Evolutionary conservation across 2,113 vertebrate species (phyloP).

Genomic region (Corydoras maculifer): DNA sequence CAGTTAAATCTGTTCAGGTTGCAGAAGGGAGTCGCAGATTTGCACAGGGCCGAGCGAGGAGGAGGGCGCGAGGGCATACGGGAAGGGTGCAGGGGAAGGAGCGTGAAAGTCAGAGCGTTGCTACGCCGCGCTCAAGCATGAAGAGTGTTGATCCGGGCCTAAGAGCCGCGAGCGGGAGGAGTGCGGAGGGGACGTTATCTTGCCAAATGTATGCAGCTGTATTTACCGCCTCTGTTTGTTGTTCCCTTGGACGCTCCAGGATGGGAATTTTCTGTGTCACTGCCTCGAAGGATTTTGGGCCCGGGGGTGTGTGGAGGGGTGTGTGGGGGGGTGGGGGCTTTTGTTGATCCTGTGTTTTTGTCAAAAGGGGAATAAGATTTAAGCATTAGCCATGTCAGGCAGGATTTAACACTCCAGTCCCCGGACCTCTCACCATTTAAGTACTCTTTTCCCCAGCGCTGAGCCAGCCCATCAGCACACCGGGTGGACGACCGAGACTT

Average conservation of each 20-base stretch:
- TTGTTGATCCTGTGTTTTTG: slow-evolving; percentile 81
- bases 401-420: slow-evolving; percentile 69
- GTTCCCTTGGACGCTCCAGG: slow-evolving; percentile 78
- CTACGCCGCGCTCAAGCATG: slow-evolving; percentile 52
- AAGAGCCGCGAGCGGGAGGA: slow-evolving; percentile 54
- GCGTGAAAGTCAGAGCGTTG: slow-evolving; percentile 48
- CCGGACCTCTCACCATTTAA: slow-evolving; percentile 42
- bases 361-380: slow-evolving; percentile 61
- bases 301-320: slow-evolving; percentile 60
- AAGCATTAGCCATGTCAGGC: slow-evolving; percentile 64
- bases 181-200: slow-evolving; percentile 67
- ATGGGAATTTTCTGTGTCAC: slow-evolving; percentile 93
- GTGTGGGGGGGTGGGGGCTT: slow-evolving; percentile 71
- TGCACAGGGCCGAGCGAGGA: neutral
- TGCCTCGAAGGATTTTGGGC: slow-evolving; percentile 86
- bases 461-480: slow-evolving; percentile 13
- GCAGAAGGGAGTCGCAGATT: no score
- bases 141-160: slow-evolving; percentile 50
- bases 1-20: no score
- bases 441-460: slow-evolving; percentile 26
- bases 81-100: slow-evolving; percentile 52
- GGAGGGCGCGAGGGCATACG: slow-evolving; percentile 10
- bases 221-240: slow-evolving; percentile 86
- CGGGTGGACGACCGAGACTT: slow-evolving; percentile 15
- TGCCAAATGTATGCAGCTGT: slow-evolving; percentile 80